These are phyloP conservation scores for Homalodisca vitripennis DNA, from an alignment of 1,140 invertebrate genomes.

Conservation along the genomic window DNA sequence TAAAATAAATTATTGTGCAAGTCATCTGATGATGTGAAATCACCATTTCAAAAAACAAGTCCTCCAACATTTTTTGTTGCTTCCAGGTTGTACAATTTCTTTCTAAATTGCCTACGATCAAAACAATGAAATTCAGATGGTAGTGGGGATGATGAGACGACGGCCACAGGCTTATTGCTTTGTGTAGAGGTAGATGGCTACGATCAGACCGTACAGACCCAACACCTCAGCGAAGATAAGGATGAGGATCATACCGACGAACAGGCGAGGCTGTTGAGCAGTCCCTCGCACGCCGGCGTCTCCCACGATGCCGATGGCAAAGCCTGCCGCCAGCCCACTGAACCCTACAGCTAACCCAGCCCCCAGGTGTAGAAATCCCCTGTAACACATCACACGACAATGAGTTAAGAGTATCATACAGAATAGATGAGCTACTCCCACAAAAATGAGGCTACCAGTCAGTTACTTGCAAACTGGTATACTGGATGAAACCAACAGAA, in stretches of 20 bases:
- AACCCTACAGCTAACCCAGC: conserved; percentile 97
- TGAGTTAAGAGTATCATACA: too few relatives aligned
- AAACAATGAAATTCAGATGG: neutral
- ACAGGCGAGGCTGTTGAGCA: conserved; percentile 96
- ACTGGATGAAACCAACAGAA: too few relatives aligned
- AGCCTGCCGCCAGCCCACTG: conserved; percentile 95
- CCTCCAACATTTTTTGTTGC: neutral
- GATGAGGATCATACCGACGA: conserved; percentile 99
- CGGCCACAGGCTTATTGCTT: conserved; percentile 52
- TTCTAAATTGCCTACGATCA: neutral
- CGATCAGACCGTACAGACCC: conserved; percentile 99
- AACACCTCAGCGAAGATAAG: conserved; percentile 99
- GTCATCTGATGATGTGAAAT: conserved; percentile 7
- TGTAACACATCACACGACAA: too few relatives aligned
- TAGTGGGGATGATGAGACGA: neutral
- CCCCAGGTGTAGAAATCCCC: conserved; percentile 95
- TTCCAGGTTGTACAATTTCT: neutral
- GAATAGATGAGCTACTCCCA: too few relatives aligned
- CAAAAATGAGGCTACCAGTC: too few relatives aligned
- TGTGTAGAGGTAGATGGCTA: conserved; percentile 96
- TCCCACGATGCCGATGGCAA: conserved; percentile 98
- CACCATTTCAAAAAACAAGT: neutral
- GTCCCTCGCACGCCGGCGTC: conserved; percentile 98
- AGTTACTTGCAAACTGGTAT: too few relatives aligned
- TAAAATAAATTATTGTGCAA: conserved; percentile 23